A percentile compares a stretch with the other conserved stretches of the same genome.
phyloP scores from a whole-genome alignment of 2,113 vertebrate species.

The Lonchura striata region DNA sequence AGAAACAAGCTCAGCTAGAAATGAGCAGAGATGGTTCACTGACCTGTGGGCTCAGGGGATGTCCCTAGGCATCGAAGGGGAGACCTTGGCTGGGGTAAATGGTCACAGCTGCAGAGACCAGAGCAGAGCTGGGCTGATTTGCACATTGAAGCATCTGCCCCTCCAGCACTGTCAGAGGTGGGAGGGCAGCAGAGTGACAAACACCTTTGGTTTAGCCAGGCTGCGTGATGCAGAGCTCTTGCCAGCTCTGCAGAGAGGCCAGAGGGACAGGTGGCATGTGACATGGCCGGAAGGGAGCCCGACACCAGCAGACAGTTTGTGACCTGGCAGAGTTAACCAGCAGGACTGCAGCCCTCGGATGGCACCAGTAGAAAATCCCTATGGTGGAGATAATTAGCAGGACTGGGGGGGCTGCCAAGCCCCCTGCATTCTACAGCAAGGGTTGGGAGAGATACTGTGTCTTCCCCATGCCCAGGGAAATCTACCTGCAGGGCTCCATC shows the following conservation, averaged over 20 bases:
- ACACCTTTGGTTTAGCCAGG: neutral
- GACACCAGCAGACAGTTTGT: neutral
- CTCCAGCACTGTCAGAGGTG: neutral
- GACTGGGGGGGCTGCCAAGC: neutral
- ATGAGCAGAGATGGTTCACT: neutral
- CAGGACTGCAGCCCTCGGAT: rapidly evolving
- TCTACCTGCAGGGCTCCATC: neutral
- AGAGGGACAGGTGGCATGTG: rapidly evolving
- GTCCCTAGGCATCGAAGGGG: neutral
- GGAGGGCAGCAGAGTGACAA: neutral
- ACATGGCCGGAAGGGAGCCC: neutral
- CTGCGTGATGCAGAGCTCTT: neutral
- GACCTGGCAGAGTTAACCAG: neutral
- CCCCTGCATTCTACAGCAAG: neutral
- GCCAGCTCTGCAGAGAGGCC: neutral
- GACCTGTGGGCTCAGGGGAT: neutral
- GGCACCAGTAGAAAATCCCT: neutral
- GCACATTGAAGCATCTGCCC: neutral
- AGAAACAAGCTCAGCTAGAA: neutral
- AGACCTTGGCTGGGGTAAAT: neutral
- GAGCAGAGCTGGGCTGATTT: neutral
- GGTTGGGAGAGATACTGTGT: neutral
- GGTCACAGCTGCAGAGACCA: neutral
- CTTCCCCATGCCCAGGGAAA: neutral
- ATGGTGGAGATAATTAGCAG: neutral